These are phyloP conservation scores for Tortricodes alternella DNA, from an alignment of 2,888 invertebrate species.

Conservation along the genomic window DNA sequence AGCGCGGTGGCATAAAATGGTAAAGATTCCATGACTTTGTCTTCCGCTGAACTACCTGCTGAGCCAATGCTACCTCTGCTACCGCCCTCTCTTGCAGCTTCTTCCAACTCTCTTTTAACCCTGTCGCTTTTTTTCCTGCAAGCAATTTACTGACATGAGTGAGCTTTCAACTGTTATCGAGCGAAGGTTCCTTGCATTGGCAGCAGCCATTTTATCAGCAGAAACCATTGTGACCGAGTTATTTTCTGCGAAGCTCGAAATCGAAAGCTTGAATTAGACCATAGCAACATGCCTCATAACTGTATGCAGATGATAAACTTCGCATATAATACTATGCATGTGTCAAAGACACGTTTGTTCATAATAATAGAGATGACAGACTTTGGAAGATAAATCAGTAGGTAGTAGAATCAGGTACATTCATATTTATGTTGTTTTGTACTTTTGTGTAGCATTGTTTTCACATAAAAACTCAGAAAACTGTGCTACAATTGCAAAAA, in stretches of 20 bases:
- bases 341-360: neutral
- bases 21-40: slow-evolving; percentile 67
- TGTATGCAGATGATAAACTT: too few species aligned
- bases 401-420: too few species aligned
- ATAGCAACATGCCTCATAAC: slow-evolving; percentile 21
- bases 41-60: slow-evolving; percentile 62
- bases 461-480: too few species aligned
- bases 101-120: slow-evolving; percentile 94
- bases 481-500: too few species aligned
- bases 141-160: slow-evolving; percentile 39
- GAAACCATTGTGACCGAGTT: slow-evolving; percentile 2
- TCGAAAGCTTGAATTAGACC: slow-evolving; percentile 21
- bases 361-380: neutral
- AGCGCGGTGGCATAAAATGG: slow-evolving; percentile 78
- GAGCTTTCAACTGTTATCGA: neutral
- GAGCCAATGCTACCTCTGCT: slow-evolving; percentile 69
- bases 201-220: neutral
- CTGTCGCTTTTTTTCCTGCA: slow-evolving; percentile 93
- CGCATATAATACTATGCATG: neutral
- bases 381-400: neutral
- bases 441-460: too few species aligned
- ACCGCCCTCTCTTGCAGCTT: slow-evolving; percentile 90
- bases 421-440: too few species aligned
- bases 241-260: slow-evolving; percentile 8
- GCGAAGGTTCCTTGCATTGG: neutral